Conservation (phyloP, 2,888 invertebrate species). For the Drosophila pullipes region DNA sequence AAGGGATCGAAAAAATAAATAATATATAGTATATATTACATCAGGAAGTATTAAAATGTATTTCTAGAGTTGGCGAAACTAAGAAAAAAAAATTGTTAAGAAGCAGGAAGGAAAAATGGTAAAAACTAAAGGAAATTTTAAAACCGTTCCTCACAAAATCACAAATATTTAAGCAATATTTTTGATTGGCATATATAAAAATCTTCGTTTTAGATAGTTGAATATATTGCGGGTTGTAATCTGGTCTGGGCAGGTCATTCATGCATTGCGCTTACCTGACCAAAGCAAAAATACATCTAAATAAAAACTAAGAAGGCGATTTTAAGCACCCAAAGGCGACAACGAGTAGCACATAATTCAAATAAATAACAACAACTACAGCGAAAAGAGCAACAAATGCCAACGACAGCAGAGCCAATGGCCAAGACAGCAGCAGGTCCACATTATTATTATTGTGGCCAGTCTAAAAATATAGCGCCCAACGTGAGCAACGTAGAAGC, state of each 20-base stretch:
- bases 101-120: not conserved
- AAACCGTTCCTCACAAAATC: not conserved
- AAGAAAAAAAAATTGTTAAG: too few species aligned
- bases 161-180: not conserved
- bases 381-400: constrained; percentile 23
- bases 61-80: too few species aligned
- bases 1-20: not conserved
- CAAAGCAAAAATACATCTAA: constrained; percentile 22
- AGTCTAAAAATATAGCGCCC: constrained; percentile 83
- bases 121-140: not conserved
- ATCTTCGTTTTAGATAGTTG: not conserved
- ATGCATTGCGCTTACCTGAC: constrained; percentile 24
- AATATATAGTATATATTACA: not conserved
- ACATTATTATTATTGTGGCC: constrained; percentile 71
- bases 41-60: not conserved
- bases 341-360: constrained; percentile 72
- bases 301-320: constrained; percentile 36
- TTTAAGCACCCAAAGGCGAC: constrained; percentile 64
- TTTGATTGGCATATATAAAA: not conserved
- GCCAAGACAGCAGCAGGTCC: constrained; percentile 56
- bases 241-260: constrained; percentile 36
- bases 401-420: constrained; percentile 39
- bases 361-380: constrained; percentile 57
- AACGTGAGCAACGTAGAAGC: constrained; percentile 61
- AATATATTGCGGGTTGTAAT: not conserved